These are phyloP conservation scores for Coregonus sp. DNA, from an alignment of 2,797 vertebrate genomes.

Conservation along the genomic window DNA sequence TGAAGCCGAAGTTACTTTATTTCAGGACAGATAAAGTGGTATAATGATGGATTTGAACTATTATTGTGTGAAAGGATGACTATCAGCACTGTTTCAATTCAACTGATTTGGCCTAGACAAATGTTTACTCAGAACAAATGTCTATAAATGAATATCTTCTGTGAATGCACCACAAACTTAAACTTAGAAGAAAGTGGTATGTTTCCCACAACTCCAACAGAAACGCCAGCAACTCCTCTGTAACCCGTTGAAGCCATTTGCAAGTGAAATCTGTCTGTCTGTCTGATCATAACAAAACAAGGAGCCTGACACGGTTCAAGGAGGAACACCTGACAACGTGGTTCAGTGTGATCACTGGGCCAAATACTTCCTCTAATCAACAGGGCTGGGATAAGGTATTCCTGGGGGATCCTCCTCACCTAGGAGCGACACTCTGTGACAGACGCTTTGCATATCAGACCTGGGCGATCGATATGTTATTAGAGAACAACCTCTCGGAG, in stretches of 20 bases:
- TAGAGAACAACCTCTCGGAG: constrained; percentile 88
- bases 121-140: constrained; percentile 5
- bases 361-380: constrained; percentile 79
- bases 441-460: constrained; percentile 87
- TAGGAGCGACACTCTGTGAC: constrained; percentile 72
- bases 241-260: background rate
- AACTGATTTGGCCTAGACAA: background rate
- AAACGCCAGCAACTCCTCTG: background rate
- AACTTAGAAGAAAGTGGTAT: background rate
- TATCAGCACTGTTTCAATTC: background rate
- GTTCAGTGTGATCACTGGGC: constrained; percentile 58
- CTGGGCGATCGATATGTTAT: constrained; percentile 90
- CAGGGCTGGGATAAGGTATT: constrained; percentile 74
- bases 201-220: constrained; percentile 10
- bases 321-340: constrained; percentile 49
- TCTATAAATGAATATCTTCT: background rate
- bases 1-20: constrained; percentile 2
- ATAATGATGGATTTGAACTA: background rate
- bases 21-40: background rate
- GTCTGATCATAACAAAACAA: constrained; percentile 53
- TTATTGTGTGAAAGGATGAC: background rate
- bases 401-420: constrained; percentile 77
- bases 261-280: constrained; percentile 37
- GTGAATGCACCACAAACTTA: background rate
- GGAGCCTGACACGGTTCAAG: constrained; percentile 37